Evolutionary conservation across 2,888 invertebrate species (phyloP), one percentile per base, ranked within the genome.

Genomic region (Eremobia ochroleuca): DNA sequence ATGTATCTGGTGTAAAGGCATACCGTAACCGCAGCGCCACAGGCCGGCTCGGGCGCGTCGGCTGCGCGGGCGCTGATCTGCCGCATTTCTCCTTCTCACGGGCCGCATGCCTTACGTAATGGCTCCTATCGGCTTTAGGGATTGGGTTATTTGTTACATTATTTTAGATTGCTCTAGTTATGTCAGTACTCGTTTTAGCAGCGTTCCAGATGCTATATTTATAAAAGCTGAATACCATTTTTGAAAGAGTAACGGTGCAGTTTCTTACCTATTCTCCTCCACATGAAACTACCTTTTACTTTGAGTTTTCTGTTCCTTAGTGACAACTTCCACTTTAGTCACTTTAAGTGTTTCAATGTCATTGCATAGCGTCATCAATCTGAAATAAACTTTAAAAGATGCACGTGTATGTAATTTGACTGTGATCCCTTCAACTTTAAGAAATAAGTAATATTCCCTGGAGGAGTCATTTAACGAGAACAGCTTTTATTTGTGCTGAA

Each of bases 1-100:
- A 71, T 69, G 78, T 76, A 79, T 71, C 84, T 74, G 58, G 76
- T 85, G 89, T 89, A 88, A 88, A 80, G 75, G 40, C 83, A 89
- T 73, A 90, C 90, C 87, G 80, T 83, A 83, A 89, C 90, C 90
- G 85, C 88, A 88, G 75, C 73, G 79, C 74, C 80, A 81, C 78
- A 61, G 61, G 58, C 61, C 67, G 18, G 66, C 79, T 72, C 58
- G 55, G 73, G 31, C 37, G 77, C 34, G 59, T 8, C 75, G 37
- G 79, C 78, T 70, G 86, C 87, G 82, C 83, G 76, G 79, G 84
- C 89, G 85, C 88, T 81, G 85, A 79, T 85, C 87, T 84, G 87
- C 81, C 86, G 85, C 89, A 88, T 90, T 91, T 90, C 90, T 89
- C 87, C 87, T 87, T 90, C 85, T 85, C 88, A 87, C 89, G 88